Evolutionary conservation across 1,140 invertebrate species (phyloP), one percentile per base, ranked within the genome.

Genomic region (Macrotrachela quadricornifera): DNA sequence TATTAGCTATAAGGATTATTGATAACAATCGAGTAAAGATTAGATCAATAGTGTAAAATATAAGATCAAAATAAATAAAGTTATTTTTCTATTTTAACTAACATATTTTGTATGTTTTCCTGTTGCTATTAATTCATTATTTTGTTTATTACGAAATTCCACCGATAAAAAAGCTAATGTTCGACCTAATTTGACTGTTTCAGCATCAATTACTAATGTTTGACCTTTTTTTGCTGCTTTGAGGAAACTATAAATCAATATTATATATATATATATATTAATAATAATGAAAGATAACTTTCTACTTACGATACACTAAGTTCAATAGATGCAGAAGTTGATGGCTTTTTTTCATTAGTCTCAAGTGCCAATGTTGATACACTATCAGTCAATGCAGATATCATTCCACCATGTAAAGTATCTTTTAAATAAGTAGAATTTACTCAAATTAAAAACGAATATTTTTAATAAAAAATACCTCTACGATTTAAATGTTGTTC

Each of bases 101-200:
- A 83, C 64, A 71, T 73, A 85, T 68, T 85, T 85, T 0, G 79
- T 83, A 61, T 88, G 84, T 55, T 74, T 70, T 44, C 82, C 85
- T 57, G 75, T 77, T 18, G 81, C 84, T 57, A 88, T 62, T 8
- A 88, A 56, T 53, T 74, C 69, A 54, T 79, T 78, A 51, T 74
- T 77, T 10, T 73, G 67, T 64, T 83, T 83, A 52, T 83, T 80
- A 38, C 65, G 74, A 12, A 88, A 73, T 57, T 81, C 76, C 1
- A 84, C 80, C 58, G 79, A 77, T 2, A 86, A 67, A 63, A 84
- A 91, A 1, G 83, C 85, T 41, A 90, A 64, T 38, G 70, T 80
- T 57, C 76, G 78, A 2, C 86, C 85, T 36, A 76, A 64, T 68
- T 79, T 81, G n/a, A 80, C 67, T 6, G 81, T 82, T 48, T 75